Evolutionary conservation across 1,140 invertebrate species (phyloP), one percentile per base, ranked within the genome.

Genomic region (Pseudoatta argentina): DNA sequence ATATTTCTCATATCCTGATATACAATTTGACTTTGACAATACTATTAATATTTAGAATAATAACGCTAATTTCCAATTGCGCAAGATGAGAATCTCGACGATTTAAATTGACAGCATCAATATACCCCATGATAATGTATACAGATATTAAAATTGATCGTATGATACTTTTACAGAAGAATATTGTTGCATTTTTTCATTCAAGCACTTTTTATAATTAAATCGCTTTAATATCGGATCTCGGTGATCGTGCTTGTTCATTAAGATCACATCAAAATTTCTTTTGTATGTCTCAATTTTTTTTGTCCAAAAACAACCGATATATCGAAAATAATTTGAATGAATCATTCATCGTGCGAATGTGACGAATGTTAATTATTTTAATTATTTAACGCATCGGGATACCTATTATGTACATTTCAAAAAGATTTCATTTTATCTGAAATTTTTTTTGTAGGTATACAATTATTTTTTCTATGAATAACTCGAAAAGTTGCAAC

Each of bases 381-480:
- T 78, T 16, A 48, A 34, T 51, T 21, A 53, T 66, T 66, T 78
- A 53, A 53, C 18, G 2, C 57, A 48, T 77, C 1, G n/a, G 12
- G 14, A 76, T 21, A 44, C 12, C 3, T 77, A 77, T 27, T 61
- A 27, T 24, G 39, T 69, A 69, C 21, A 69, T 48, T 39, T 27
- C 14, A 8, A 14, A 61, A 64, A 27, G 39, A 6, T 16, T 51
- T 27, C 0, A 30, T 55, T 72, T 53, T 72, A 51, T 18, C 8
- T 14, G 16, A 72, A 16, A 53, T 51, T 4, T 44, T 39, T 76
- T 27, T 59, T 10, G 16, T 14, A 61, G 16, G 7, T 44, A 21
- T 77, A 63, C n/a, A 77, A 21, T 69, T 51, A 51, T 44, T 44
- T 67, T 77, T 44, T 16, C 21, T 14, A 61, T 8, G 16, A 77